Conservation (phyloP, 2,888 invertebrate genomes). For the Pristionchus japonicus region DNA sequence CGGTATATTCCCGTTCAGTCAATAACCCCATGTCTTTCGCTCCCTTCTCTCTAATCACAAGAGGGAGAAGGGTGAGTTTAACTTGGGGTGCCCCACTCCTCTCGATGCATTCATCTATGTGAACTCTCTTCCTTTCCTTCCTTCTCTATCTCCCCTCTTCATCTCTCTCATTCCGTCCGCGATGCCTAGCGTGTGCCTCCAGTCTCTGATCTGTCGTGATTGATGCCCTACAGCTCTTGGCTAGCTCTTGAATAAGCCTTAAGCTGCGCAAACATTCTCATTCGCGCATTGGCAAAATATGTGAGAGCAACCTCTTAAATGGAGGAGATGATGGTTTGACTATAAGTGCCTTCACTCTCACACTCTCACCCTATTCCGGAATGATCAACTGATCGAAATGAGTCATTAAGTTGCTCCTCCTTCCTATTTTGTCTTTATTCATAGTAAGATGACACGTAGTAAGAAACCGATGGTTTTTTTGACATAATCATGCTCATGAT, state of each 20-base stretch:
- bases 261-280: neutral
- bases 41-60: constrained; percentile 18
- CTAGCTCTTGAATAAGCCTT: neutral
- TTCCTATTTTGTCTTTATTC: neutral
- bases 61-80: constrained; percentile 2
- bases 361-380: neutral
- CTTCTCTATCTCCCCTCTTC: neutral
- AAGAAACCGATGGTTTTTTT: no score
- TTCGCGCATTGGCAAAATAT: neutral
- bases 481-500: no score
- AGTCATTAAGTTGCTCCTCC: neutral
- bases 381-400: constrained; percentile 13
- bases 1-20: neutral
- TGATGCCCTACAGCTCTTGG: neutral
- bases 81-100: constrained; percentile 25
- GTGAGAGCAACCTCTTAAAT: constrained; percentile 1
- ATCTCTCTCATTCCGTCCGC: neutral
- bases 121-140: neutral
- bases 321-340: neutral
- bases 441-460: no score
- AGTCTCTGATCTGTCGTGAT: constrained; percentile 25
- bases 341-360: neutral
- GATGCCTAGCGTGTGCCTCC: neutral
- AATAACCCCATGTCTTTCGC: neutral
- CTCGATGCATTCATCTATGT: constrained; percentile 35